Evolutionary conservation across 1,140 invertebrate genomes (phyloP).

Genomic region (Eulimnadia texana): DNA sequence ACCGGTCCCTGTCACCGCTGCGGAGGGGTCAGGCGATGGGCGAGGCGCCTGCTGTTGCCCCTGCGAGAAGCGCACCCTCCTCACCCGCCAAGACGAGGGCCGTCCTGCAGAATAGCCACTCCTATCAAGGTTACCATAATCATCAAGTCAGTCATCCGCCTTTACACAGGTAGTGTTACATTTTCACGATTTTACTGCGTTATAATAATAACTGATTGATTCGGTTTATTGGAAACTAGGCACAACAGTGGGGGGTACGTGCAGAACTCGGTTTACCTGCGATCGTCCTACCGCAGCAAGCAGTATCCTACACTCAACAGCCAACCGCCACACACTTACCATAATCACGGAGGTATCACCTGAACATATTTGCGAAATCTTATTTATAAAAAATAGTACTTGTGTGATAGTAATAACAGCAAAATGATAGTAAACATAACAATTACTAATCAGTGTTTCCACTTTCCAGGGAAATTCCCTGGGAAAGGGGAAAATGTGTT

Average conservation of each 20-base stretch:
- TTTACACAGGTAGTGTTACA: background rate
- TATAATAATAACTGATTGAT: no score
- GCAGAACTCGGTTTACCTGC: constrained; percentile 29
- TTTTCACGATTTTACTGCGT: no score
- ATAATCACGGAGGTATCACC: background rate
- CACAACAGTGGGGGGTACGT: constrained; percentile 26
- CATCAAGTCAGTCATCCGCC: background rate
- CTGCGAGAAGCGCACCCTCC: background rate
- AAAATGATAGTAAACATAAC: no score
- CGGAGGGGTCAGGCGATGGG: background rate
- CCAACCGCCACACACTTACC: constrained; percentile 1
- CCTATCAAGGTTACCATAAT: background rate
- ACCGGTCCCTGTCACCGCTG: constrained; percentile 5
- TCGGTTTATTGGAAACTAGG: no score
- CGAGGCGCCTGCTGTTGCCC: background rate
- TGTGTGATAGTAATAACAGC: no score
- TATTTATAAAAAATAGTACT: no score
- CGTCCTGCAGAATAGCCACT: background rate
- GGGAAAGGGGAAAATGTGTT: no score
- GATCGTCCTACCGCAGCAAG: constrained; percentile 30
- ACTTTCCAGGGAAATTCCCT: no score
- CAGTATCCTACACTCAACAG: constrained; percentile 28
- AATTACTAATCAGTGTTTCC: no score
- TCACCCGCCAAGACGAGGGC: background rate
- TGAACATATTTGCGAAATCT: no score